Conservation (phyloP, 1,140 invertebrate species). For the Drosophila ananassae region DNA sequence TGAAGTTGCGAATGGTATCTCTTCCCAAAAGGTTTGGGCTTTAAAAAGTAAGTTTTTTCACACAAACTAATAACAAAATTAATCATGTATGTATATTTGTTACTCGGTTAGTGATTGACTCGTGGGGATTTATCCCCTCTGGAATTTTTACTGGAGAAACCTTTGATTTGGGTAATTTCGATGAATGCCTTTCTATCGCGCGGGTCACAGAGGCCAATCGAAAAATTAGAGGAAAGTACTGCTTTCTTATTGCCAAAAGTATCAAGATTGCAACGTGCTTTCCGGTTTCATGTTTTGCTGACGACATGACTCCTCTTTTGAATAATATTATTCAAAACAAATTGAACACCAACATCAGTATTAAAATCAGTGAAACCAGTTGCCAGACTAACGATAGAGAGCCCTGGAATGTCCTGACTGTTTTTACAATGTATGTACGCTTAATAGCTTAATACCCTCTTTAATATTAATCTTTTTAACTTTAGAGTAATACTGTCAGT, state of each 20-base stretch:
- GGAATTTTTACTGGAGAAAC: slow-evolving; percentile 4
- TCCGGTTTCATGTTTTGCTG: slow-evolving; percentile 7
- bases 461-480: background rate
- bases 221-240: slow-evolving; percentile 44
- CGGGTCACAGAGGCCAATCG: background rate
- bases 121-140: slow-evolving; percentile 41
- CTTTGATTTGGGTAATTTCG: slow-evolving; percentile 55
- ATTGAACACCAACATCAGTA: background rate
- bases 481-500: slow-evolving; percentile 40
- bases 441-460: too few species aligned
- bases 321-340: background rate
- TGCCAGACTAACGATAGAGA: slow-evolving; percentile 12
- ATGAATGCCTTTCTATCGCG: slow-evolving; percentile 48
- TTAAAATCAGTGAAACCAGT: background rate
- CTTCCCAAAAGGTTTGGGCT: background rate
- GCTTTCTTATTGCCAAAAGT: background rate
- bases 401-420: slow-evolving; percentile 24
- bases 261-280: slow-evolving; percentile 13
- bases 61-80: too few species aligned
- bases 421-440: slow-evolving; percentile 46
- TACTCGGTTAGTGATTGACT: slow-evolving; percentile 41
- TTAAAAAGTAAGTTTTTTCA: slow-evolving; percentile 17
- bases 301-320: slow-evolving; percentile 5
- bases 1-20: background rate
- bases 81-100: background rate